A percentile compares a stretch with the other conserved stretches of the same genome.
These are phyloP conservation scores for Ariolimax columbianus DNA, from an alignment of 2,888 invertebrate genomes.

Conservation along the genomic window DNA sequence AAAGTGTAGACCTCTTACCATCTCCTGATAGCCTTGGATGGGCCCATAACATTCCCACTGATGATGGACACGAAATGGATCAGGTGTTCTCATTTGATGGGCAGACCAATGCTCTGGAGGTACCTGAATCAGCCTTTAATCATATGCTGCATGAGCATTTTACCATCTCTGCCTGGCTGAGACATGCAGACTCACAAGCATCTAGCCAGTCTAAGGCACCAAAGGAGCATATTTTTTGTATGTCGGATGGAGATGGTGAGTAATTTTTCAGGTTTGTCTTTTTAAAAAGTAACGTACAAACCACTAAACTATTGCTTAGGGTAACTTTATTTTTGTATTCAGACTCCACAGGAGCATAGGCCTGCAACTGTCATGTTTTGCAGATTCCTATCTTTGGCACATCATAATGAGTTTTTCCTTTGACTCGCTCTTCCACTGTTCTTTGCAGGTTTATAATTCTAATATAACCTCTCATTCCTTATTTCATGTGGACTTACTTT, in stretches of 20 bases:
- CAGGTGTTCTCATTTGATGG: constrained; percentile 98
- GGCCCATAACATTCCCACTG: constrained; percentile 89
- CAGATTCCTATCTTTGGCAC: no score
- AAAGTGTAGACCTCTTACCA: constrained; percentile 91
- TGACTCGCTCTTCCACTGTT: no score
- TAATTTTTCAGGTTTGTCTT: no score
- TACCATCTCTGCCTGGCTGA: constrained; percentile 95
- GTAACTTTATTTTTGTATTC: no score
- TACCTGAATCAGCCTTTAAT: constrained; percentile 81
- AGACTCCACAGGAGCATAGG: no score
- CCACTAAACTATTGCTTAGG: no score
- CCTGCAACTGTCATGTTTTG: no score
- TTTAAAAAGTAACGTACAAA: no score
- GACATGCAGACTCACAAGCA: constrained; percentile 85
- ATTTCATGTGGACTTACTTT: no score
- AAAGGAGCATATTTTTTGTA: constrained; percentile 97
- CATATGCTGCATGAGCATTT: constrained; percentile 90
- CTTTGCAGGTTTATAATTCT: no score
- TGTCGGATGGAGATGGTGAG: constrained; percentile 97
- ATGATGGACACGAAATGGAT: constrained; percentile 89
- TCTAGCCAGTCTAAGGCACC: constrained; percentile 69
- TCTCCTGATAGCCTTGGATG: constrained; percentile 87
- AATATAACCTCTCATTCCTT: no score
- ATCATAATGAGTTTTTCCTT: no score
- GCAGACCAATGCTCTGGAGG: constrained; percentile 87